Evolutionary conservation across 2,888 invertebrate genomes (phyloP).

Genomic region (Mystacides longicornis): DNA sequence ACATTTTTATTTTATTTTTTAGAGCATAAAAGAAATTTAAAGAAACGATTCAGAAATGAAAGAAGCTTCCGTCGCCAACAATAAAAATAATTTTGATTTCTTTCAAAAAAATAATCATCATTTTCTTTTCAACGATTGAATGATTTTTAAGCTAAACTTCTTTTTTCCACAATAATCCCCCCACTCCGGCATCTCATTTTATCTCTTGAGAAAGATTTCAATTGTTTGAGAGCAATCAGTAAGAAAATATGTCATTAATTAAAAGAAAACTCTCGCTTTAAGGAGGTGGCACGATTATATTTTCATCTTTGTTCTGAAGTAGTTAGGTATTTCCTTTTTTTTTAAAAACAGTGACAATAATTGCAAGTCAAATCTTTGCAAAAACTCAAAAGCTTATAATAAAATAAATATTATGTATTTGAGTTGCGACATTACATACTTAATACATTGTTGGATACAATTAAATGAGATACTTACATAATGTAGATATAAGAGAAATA

Average conservation of each 20-base stretch:
- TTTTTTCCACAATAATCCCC: no score
- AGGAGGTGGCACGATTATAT: constrained; percentile 11
- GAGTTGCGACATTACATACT: no score
- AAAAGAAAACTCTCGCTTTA: constrained; percentile 14
- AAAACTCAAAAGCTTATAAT: no score
- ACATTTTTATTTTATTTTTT: no score
- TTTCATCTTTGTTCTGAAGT: not conserved
- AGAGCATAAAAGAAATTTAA: no score
- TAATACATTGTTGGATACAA: no score
- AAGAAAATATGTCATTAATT: constrained; percentile 25
- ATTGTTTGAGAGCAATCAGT: constrained; percentile 24
- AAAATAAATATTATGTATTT: no score
- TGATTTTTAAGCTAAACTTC: not conserved
- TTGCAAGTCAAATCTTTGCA: no score
- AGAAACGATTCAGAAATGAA: no score
- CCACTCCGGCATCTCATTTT: not conserved
- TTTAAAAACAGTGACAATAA: not conserved
- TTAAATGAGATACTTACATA: no score
- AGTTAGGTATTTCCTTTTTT: not conserved
- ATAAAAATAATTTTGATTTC: not conserved
- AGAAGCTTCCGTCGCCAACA: not conserved
- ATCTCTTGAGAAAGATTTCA: constrained; percentile 1
- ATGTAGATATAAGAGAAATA: no score
- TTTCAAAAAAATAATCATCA: not conserved
- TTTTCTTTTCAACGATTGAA: not conserved